A percentile compares a stretch with the other conserved stretches of the same genome.
Evolutionary conservation across 1,140 invertebrate genomes (phyloP).

Genomic region (Zaprionus taronus): DNA sequence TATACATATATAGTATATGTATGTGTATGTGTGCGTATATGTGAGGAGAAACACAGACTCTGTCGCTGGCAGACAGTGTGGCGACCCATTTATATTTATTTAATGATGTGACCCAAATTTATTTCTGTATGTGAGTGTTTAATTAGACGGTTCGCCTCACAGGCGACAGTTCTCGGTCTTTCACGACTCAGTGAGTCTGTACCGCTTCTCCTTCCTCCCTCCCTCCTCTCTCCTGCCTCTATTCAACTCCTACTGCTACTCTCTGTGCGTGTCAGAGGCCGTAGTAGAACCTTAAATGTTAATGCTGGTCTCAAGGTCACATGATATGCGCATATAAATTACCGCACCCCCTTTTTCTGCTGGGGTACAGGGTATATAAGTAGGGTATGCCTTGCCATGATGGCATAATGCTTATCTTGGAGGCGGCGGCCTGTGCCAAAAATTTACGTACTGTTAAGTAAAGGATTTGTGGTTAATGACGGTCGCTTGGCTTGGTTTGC

Average conservation of each 20-base stretch:
- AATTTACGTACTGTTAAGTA: constrained; percentile 82
- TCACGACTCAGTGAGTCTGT: constrained; percentile 56
- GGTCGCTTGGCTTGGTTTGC: constrained; percentile 45
- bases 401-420: constrained; percentile 60
- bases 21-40: background rate
- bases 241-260: background rate
- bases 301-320: constrained; percentile 69
- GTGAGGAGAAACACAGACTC: constrained; percentile 33
- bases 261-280: constrained; percentile 10
- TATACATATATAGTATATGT: constrained; percentile 23
- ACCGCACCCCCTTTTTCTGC: constrained; percentile 39
- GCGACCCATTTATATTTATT: constrained; percentile 80
- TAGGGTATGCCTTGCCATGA: background rate
- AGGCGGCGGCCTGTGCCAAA: constrained; percentile 62
- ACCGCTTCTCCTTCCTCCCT: background rate
- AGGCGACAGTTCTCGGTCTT: constrained; percentile 68
- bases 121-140: constrained; percentile 81
- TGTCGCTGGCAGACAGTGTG: constrained; percentile 40
- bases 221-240: no score
- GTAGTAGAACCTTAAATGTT: constrained; percentile 41
- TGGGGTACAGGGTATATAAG: background rate
- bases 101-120: constrained; percentile 82
- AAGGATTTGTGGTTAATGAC: constrained; percentile 82
- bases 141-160: constrained; percentile 69
- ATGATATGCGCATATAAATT: constrained; percentile 75